Conservation (phyloP, 2,888 invertebrate genomes). For the Thymelicus acteon region DNA sequence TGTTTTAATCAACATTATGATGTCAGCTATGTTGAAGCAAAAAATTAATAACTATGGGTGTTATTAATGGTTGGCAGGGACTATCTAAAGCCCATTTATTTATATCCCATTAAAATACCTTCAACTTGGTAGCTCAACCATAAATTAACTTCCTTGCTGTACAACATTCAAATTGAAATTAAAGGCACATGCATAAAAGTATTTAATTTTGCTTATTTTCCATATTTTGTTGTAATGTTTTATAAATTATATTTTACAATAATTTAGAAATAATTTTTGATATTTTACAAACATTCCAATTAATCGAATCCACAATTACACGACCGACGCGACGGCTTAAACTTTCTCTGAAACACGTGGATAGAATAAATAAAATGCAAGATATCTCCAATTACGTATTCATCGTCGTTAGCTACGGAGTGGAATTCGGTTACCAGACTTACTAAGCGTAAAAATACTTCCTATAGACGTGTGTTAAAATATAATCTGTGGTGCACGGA, state of each 20-base stretch:
- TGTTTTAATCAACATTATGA: neutral
- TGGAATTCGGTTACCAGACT: neutral
- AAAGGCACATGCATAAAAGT: too few species aligned
- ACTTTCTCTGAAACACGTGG: constrained; percentile 13
- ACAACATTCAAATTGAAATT: too few species aligned
- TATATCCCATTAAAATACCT: constrained; percentile 21
- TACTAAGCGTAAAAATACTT: neutral
- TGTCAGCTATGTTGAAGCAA: neutral
- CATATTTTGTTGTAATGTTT: too few species aligned
- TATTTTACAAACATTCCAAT: neutral
- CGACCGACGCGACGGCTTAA: neutral
- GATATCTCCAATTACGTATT: constrained; percentile 18
- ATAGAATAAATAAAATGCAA: constrained; percentile 19
- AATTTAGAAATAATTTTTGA: too few species aligned
- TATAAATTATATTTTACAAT: too few species aligned
- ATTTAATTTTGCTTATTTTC: too few species aligned
- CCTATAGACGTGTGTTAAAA: too few species aligned
- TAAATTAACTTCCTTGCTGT: neutral
- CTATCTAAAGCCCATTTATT: constrained; percentile 3
- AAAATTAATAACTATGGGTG: constrained; percentile 12
- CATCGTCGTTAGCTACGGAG: neutral
- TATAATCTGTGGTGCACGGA: too few species aligned
- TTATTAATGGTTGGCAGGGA: constrained; percentile 13
- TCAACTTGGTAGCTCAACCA: neutral
- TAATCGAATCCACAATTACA: neutral